phyloP scores from a whole-genome alignment of 2,888 invertebrate species.

The Zeuzera pyrina region DNA sequence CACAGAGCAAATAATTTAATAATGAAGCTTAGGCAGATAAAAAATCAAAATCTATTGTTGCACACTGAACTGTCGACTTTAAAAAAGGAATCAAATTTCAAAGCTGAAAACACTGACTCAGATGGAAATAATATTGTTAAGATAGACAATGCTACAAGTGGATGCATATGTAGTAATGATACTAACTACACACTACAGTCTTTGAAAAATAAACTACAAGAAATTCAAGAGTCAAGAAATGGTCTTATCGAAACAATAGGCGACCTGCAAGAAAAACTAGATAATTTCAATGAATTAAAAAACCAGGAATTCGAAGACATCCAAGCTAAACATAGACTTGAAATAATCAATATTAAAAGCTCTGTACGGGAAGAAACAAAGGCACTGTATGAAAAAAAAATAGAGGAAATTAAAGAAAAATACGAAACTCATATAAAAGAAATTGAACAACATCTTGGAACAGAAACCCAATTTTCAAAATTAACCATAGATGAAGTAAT shows the following conservation, averaged over 20 bases:
- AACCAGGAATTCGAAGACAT: constrained; percentile 44
- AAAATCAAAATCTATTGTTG: constrained; percentile 44
- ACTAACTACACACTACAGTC: constrained; percentile 32
- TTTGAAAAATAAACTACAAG: constrained; percentile 37
- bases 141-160: constrained; percentile 32
- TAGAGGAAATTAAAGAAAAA: constrained; percentile 30
- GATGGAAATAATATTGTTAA: constrained; percentile 13
- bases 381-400: constrained; percentile 31
- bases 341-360: constrained; percentile 35
- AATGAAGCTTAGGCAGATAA: constrained; percentile 49
- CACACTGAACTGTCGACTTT: constrained; percentile 37
- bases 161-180: constrained; percentile 21
- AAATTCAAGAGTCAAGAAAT: constrained; percentile 38
- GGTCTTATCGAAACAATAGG: constrained; percentile 33
- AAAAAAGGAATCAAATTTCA: constrained; percentile 28
- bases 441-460: constrained; percentile 26
- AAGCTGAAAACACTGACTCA: constrained; percentile 15
- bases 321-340: constrained; percentile 37
- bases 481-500: constrained; percentile 27
- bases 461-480: constrained; percentile 26
- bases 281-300: constrained; percentile 35
- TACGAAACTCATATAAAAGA: constrained; percentile 15
- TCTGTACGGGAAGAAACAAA: constrained; percentile 33
- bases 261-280: constrained; percentile 34
- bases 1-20: constrained; percentile 44